Percentiles rank a stretch among this genome's conserved stretches.
Evolutionary conservation across 2,888 invertebrate genomes (phyloP).

Genomic region (Euzophera pinguis): DNA sequence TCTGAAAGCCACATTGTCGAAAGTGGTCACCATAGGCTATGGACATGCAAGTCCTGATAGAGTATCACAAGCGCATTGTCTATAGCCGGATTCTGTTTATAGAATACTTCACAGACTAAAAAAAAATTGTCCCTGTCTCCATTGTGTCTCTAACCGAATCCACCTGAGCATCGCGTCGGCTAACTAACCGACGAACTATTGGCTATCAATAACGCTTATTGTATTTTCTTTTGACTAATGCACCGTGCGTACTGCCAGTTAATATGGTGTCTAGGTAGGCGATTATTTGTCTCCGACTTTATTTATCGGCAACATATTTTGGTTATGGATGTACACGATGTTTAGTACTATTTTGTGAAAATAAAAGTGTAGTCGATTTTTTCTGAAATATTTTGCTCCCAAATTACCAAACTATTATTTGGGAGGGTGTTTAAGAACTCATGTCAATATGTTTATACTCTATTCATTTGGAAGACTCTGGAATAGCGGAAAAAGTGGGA

Average conservation of each 20-base stretch:
- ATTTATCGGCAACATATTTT: conserved; percentile 3
- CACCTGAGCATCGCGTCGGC: conserved; percentile 35
- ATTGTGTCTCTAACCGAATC: conserved; percentile 30
- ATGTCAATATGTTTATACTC: too few species aligned
- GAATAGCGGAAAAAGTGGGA: too few species aligned
- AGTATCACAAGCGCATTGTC: too few species aligned
- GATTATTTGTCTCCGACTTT: conserved; percentile 18
- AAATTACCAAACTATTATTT: too few species aligned
- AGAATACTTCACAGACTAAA: too few species aligned
- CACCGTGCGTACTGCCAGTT: conserved; percentile 47
- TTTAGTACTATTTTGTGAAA: conserved; percentile 14
- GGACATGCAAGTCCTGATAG: too few species aligned
- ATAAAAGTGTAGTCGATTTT: neutral
- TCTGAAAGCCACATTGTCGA: too few species aligned
- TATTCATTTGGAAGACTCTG: too few species aligned
- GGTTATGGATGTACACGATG: neutral
- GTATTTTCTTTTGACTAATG: conserved; percentile 74
- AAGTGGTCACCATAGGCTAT: too few species aligned
- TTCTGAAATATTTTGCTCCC: neutral
- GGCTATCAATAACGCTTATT: conserved; percentile 74
- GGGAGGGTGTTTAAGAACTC: too few species aligned
- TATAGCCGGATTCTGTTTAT: too few species aligned
- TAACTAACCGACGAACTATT: conserved; percentile 71
- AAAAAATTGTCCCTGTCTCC: neutral
- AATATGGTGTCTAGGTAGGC: conserved; percentile 32